phyloP scores from a whole-genome alignment of 2,888 invertebrate species.

The Galerucella calmariensis region DNA sequence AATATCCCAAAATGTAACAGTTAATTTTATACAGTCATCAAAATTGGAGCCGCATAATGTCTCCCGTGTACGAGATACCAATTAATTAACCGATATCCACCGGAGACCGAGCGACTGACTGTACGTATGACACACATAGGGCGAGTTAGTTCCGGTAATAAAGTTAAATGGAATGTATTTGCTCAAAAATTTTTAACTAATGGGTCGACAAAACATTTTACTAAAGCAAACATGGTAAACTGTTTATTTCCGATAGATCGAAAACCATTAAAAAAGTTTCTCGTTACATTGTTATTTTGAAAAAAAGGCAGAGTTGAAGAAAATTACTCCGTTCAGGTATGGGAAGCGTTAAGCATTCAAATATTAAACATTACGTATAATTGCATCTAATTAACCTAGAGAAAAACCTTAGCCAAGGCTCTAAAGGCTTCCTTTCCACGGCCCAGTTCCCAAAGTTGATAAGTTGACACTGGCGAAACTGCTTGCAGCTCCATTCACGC shows the following conservation, averaged over 20 bases:
- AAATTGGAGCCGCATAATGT: constrained; percentile 26
- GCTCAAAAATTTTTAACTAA: constrained; percentile 12
- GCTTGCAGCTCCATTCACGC: too few species aligned
- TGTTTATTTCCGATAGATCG: background rate
- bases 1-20: background rate
- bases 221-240: constrained; percentile 3
- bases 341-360: too few species aligned
- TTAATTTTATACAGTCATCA: constrained; percentile 20
- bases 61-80: constrained; percentile 21
- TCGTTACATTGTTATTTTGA: too few species aligned
- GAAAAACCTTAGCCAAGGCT: too few species aligned
- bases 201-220: background rate
- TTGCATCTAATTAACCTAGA: too few species aligned
- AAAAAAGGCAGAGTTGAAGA: too few species aligned
- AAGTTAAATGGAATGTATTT: constrained; percentile 19
- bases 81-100: constrained; percentile 35
- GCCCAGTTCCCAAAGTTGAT: too few species aligned
- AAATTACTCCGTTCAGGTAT: too few species aligned
- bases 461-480: too few species aligned
- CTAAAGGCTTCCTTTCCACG: too few species aligned
- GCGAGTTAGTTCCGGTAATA: constrained; percentile 13
- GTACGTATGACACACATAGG: constrained; percentile 24
- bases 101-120: constrained; percentile 25
- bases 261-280: background rate
- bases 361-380: too few species aligned